Conservation (phyloP, 2,113 vertebrate genomes). For the Gulo gulo region DNA sequence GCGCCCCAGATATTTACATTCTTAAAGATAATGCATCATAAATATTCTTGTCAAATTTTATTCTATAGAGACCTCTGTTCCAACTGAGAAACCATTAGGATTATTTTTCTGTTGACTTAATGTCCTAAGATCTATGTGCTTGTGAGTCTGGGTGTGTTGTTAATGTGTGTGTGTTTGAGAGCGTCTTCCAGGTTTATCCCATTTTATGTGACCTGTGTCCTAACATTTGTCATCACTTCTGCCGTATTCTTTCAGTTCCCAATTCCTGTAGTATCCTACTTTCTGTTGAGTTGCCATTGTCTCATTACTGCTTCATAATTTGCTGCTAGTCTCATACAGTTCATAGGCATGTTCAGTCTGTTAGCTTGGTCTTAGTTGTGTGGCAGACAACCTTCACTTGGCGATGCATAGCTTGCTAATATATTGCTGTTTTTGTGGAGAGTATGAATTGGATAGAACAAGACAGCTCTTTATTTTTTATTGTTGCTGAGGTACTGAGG, state of each 20-base stretch:
- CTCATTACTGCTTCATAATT: not conserved
- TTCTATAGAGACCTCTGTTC: not conserved
- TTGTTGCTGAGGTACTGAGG: not conserved
- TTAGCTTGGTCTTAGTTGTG: not conserved
- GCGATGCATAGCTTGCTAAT: not conserved
- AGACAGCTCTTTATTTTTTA: not conserved
- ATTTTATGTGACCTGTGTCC: not conserved
- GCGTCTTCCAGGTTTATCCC: not conserved
- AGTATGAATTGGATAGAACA: not conserved
- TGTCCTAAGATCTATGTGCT: not conserved
- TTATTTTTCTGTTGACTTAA: not conserved
- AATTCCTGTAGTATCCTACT: not conserved
- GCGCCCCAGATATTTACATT: not conserved
- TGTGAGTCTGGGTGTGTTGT: not conserved
- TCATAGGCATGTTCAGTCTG: not conserved
- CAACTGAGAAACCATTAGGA: not conserved
- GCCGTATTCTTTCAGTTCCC: accelerated
- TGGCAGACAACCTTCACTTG: not conserved
- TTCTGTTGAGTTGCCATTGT: not conserved
- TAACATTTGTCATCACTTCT: not conserved
- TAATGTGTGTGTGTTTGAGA: not conserved
- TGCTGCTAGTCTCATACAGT: not conserved
- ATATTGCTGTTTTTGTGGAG: no score
- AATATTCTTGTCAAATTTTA: not conserved
- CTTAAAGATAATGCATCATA: not conserved